Percentiles rank a stretch among this genome's conserved stretches.
Evolutionary conservation across 2,888 invertebrate genomes (phyloP).

Genomic region (Rhogogaster chlorosoma): DNA sequence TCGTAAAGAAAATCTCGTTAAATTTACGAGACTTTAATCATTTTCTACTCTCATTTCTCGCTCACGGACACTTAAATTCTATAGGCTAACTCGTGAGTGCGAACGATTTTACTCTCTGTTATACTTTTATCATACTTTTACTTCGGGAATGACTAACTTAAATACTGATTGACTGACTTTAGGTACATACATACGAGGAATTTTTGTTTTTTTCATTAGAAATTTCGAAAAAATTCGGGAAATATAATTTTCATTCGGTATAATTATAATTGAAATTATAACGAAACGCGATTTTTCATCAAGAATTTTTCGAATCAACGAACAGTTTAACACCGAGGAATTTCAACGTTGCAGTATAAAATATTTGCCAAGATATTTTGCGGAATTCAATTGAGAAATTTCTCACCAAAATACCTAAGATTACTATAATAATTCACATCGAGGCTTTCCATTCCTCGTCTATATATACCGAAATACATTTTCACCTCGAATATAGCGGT

Average conservation of each 20-base stretch:
- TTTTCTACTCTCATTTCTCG: background rate
- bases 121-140: background rate
- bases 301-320: too few species aligned
- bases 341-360: too few species aligned
- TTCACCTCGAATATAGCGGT: too few species aligned
- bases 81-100: background rate
- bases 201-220: background rate
- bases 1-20: slow-evolving; percentile 30
- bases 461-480: background rate
- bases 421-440: background rate
- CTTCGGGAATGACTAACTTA: too few species aligned
- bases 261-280: too few species aligned
- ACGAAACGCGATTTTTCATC: too few species aligned
- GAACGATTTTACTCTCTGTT: background rate
- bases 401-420: background rate
- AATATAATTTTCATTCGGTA: too few species aligned
- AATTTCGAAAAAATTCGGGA: too few species aligned
- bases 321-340: too few species aligned
- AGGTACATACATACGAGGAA: background rate
- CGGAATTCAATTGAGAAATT: slow-evolving; percentile 1
- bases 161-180: background rate
- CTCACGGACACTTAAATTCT: background rate
- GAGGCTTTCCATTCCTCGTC: too few species aligned
- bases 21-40: slow-evolving; percentile 39
- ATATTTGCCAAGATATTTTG: too few species aligned